phyloP scores from a whole-genome alignment of 2,797 vertebrate genomes.

The Hemitrygon akajei region DNA sequence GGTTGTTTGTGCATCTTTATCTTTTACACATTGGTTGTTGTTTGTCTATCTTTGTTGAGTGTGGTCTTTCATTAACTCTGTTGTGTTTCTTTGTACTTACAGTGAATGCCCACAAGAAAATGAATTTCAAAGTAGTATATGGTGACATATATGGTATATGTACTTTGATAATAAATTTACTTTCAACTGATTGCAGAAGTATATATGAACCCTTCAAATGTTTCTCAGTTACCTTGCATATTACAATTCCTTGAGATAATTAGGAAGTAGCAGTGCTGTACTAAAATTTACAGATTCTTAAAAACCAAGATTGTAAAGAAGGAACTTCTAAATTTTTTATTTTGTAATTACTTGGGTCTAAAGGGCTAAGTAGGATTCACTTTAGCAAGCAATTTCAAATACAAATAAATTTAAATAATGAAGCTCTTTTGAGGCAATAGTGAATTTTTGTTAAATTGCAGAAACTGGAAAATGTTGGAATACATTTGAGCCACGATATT shows the following conservation, averaged over 20 bases:
- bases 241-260: not conserved
- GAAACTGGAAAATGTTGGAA: conserved; percentile 64
- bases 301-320: not conserved
- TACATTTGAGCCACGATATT: conserved; percentile 63
- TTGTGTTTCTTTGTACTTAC: no score
- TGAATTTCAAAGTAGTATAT: no score
- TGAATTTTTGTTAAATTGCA: conserved; percentile 52
- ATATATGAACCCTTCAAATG: not conserved
- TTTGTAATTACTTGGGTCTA: conserved; percentile 2
- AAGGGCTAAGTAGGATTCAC: conserved; percentile 25
- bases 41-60: no score
- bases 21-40: no score
- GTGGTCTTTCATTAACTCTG: no score
- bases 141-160: no score
- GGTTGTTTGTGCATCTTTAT: no score
- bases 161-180: no score
- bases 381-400: conserved; percentile 3
- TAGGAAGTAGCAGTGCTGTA: not conserved
- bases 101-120: no score
- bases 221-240: not conserved
- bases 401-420: conserved; percentile 29
- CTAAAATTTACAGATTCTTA: not conserved
- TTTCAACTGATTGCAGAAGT: not conserved
- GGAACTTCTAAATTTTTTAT: not conserved
- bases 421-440: conserved; percentile 50